Evolutionary conservation across 2,888 invertebrate genomes (phyloP), one percentile per base, ranked within the genome.

Genomic region (Rhagonycha lutea): DNA sequence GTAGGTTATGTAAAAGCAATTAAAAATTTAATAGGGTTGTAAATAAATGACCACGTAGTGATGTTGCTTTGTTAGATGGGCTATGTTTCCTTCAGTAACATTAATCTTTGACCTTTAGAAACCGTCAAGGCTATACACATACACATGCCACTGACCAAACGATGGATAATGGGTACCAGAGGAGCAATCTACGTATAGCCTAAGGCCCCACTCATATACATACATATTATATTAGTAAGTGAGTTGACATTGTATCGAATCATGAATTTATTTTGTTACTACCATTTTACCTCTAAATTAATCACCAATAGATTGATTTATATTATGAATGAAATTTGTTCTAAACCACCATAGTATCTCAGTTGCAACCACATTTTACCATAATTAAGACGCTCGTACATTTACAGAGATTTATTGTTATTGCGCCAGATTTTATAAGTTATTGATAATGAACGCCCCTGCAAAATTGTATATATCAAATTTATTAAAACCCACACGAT

Each of bases 41-140:
- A 47, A 47, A n/a, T 47, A 47, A 47, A 47, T 47, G 47, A 47
- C 8, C 47, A n/a, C 47, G 47, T 47, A 47, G 47, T 10, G 47
- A 47, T 47, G 47, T 47, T 47, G 47, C 47, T 47, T n/a, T 69
- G 61, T 47, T 69, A 68, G 72, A 75, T 76, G 74, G 71, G 32
- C 69, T 72, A 68, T 68, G 68, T 76, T 76, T 80, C 79, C 81
- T 83, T 83, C 83, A 82, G 82, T 83, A 83, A 83, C 81, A 80
- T 81, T 82, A 82, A 82, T 83, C 84, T 85, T 84, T 85, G 82
- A 83, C 84, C 85, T 75, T 83, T 84, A 80, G 77, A 73, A 80
- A 83, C 82, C 81, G 81, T 80, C 84, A 84, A 84, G 84, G 84
- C 82, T 47, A 47, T n/a, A 47, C 47, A 47, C 12, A 47, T 84